These are phyloP conservation scores for Aphaenogaster ashmeadi DNA, from an alignment of 1,140 invertebrate genomes.

Conservation along the genomic window DNA sequence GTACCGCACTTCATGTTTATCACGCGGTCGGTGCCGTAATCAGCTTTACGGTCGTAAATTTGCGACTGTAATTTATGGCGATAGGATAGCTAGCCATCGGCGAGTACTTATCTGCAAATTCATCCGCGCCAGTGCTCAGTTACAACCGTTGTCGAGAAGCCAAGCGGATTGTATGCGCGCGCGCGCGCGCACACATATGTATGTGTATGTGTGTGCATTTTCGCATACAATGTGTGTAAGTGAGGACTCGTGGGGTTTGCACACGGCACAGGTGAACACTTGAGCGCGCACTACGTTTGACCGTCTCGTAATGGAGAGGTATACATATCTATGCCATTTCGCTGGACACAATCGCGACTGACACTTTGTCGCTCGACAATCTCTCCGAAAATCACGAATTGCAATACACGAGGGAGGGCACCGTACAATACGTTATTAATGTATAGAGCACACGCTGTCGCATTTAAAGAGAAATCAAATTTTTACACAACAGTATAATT, in stretches of 20 bases:
- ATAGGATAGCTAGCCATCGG: conserved; percentile 50
- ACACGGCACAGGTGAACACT: conserved; percentile 47
- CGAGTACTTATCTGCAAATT: conserved; percentile 63
- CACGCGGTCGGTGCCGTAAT: conserved; percentile 13
- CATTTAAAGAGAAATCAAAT: conserved; percentile 1
- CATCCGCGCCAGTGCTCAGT: conserved; percentile 36
- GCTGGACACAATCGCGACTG: conserved; percentile 29
- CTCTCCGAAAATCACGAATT: conserved; percentile 18
- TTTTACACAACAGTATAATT: conserved; percentile 4
- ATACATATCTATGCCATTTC: conserved; percentile 46
- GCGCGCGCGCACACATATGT: not conserved
- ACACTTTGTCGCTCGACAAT: conserved; percentile 29
- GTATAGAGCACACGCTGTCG: not conserved
- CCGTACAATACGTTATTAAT: not conserved
- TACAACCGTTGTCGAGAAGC: conserved; percentile 31
- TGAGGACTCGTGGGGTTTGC: conserved; percentile 26
- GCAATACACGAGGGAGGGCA: not conserved
- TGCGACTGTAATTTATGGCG: conserved; percentile 43
- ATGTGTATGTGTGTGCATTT: not conserved
- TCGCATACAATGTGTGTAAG: not conserved
- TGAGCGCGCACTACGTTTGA: conserved; percentile 50
- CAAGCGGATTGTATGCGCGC: conserved; percentile 10
- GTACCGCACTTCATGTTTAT: conserved; percentile 5
- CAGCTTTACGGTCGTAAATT: conserved; percentile 52
- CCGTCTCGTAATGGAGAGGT: conserved; percentile 41